phyloP scores from a whole-genome alignment of 2,888 invertebrate genomes.

The Galeruca laticollis region DNA sequence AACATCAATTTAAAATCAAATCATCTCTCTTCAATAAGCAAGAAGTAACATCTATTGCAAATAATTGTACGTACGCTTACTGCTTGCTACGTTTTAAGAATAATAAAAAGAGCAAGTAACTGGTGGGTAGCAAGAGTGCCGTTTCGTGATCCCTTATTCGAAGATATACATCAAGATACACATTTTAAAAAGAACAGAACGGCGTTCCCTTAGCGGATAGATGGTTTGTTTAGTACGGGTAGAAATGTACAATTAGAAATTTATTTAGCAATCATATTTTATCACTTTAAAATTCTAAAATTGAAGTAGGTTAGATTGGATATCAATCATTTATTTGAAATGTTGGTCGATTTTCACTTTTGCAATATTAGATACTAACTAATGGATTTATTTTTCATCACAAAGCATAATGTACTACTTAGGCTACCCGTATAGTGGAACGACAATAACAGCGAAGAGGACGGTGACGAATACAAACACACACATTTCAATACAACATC shows the following conservation, averaged over 20 bases:
- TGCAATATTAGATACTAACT: too few species aligned
- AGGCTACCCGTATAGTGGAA: too few species aligned
- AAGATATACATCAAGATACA: constrained; percentile 14
- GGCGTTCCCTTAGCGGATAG: constrained; percentile 2
- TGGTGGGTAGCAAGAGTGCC: constrained; percentile 18
- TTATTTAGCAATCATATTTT: too few species aligned
- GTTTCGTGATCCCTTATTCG: constrained; percentile 28
- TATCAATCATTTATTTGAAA: too few species aligned
- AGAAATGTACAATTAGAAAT: background rate
- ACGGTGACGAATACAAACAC: too few species aligned
- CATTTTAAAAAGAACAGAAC: background rate
- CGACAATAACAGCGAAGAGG: too few species aligned
- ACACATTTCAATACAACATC: too few species aligned
- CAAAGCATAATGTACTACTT: too few species aligned
- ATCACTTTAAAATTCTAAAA: too few species aligned
- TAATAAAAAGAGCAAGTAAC: background rate
- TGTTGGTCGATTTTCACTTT: too few species aligned
- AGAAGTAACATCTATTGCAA: background rate
- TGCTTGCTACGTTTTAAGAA: background rate
- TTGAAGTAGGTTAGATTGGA: too few species aligned
- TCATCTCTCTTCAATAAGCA: background rate
- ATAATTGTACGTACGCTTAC: background rate
- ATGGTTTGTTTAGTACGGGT: constrained; percentile 8
- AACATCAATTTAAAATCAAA: background rate
- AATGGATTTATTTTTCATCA: too few species aligned